These are phyloP conservation scores for Paramormyrops hopkinsi DNA, from an alignment of 2,797 vertebrate species.

Conservation along the genomic window DNA sequence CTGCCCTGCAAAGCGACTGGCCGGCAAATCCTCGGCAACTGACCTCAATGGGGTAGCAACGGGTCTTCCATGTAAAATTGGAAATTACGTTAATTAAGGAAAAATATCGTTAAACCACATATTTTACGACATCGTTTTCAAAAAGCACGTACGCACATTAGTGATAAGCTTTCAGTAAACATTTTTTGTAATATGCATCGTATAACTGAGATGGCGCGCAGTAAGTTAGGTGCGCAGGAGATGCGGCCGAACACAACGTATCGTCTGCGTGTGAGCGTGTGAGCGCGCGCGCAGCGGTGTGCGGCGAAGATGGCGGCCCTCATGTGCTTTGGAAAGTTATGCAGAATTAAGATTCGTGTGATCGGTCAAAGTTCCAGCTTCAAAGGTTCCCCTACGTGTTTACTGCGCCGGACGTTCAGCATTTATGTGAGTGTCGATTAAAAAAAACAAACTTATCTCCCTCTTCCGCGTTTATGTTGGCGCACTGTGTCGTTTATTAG, in stretches of 20 bases:
- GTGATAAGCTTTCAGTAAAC: neutral
- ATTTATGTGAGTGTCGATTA: slow-evolving; percentile 1
- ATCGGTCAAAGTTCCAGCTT: slow-evolving; percentile 41
- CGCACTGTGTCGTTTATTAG: neutral
- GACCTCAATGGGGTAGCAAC: neutral
- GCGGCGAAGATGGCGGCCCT: slow-evolving; percentile 44
- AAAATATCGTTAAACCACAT: neutral
- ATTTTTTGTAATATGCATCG: neutral
- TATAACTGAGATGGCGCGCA: neutral
- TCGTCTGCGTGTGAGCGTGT: neutral
- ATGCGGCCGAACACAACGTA: neutral
- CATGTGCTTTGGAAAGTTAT: slow-evolving; percentile 48
- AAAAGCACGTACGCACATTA: neutral
- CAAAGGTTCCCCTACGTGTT: slow-evolving; percentile 17
- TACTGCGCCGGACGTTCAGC: neutral
- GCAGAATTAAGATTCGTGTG: slow-evolving; percentile 46
- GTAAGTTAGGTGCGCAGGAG: neutral
- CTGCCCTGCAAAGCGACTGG: neutral
- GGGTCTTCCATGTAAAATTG: neutral
- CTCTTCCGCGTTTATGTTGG: neutral
- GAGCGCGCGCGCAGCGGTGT: neutral
- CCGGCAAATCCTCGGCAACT: neutral
- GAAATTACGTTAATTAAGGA: neutral
- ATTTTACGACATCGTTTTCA: neutral
- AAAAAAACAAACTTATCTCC: neutral